A percentile compares a stretch with the other conserved stretches of the same genome.
phyloP scores from a whole-genome alignment of 2,888 invertebrate genomes.

The Limnephilus auricula region DNA sequence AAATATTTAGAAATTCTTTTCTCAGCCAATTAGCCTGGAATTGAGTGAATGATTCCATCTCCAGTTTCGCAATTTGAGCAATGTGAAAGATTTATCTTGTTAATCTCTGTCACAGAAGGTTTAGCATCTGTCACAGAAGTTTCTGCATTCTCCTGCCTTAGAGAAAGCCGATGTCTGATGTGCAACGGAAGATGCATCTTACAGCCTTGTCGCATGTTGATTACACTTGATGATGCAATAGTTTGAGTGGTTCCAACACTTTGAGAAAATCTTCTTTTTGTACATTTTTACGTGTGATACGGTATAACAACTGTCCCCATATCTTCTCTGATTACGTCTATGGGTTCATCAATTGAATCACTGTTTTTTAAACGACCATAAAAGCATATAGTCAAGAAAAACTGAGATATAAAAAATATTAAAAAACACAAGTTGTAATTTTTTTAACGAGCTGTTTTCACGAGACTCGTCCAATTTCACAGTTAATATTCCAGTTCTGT shows the following conservation, averaged over 20 bases:
- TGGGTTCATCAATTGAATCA: too few species aligned
- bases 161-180: neutral
- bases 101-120: neutral
- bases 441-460: too few species aligned
- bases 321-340: too few species aligned
- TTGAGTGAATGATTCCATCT: neutral
- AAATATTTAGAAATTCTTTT: neutral
- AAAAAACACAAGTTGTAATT: too few species aligned
- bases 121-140: neutral
- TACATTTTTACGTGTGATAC: neutral
- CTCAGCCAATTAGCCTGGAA: neutral
- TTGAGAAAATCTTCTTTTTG: too few species aligned
- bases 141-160: neutral
- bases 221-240: neutral
- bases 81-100: neutral
- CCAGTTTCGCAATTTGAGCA: neutral
- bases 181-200: neutral
- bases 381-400: too few species aligned
- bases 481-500: too few species aligned
- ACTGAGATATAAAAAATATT: too few species aligned
- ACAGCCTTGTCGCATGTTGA: neutral
- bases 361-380: too few species aligned
- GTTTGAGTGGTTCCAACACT: neutral
- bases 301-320: too few species aligned
- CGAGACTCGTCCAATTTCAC: too few species aligned